phyloP scores from a whole-genome alignment of 2,797 vertebrate species.

The Coracias cyanogaster region DNA sequence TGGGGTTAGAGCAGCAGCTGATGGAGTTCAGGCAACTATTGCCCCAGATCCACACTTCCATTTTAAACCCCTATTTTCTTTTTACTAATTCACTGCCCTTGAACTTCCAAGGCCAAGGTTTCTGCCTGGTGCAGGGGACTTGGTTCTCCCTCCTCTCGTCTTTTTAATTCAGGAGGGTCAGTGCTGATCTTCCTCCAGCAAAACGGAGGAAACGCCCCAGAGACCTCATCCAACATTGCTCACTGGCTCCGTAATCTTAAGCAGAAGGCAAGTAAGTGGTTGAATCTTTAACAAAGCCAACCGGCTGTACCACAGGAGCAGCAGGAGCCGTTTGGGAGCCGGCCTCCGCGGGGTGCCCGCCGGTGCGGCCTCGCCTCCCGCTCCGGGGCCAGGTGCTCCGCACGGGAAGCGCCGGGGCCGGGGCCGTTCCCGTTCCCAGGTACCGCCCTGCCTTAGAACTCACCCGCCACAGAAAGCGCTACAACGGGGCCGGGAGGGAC shows the following conservation, averaged over 20 bases:
- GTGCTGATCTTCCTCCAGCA: rapidly evolving
- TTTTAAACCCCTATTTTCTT: background rate
- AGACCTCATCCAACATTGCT: background rate
- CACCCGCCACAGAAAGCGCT: rapidly evolving
- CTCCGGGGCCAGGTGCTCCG: background rate
- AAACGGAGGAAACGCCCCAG: background rate
- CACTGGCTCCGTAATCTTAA: background rate
- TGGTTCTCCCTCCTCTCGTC: rapidly evolving
- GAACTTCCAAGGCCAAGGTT: background rate
- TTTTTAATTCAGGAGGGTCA: background rate
- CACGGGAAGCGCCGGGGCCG: background rate
- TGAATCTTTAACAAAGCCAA: background rate
- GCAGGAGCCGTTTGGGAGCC: background rate
- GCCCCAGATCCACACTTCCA: rapidly evolving
- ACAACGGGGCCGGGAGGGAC: rapidly evolving
- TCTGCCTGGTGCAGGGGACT: background rate
- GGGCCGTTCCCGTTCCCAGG: too few relatives aligned
- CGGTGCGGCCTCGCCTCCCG: background rate
- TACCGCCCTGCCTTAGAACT: rapidly evolving
- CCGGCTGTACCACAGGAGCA: background rate
- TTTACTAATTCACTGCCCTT: background rate
- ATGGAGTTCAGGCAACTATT: background rate
- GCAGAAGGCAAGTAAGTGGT: too few relatives aligned
- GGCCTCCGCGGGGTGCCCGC: background rate
- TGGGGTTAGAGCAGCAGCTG: background rate